Conservation (phyloP, 2,888 invertebrate genomes). For the Sicus ferrugineus region DNA sequence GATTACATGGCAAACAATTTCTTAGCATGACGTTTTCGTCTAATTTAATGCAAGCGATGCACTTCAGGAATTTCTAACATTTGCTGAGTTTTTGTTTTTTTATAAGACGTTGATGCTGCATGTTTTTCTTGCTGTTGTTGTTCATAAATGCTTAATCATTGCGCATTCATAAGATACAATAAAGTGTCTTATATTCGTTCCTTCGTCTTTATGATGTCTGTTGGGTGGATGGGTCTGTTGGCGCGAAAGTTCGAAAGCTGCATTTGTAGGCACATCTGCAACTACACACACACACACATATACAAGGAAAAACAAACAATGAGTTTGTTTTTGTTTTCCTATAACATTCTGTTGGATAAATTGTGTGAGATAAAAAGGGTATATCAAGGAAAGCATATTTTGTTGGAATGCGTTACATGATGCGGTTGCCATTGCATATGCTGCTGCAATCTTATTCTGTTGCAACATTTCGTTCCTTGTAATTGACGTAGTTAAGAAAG, state of each 20-base stretch:
- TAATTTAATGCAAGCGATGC: constrained; percentile 27
- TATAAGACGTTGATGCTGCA: constrained; percentile 7
- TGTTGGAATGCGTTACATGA: background rate
- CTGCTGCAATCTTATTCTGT: background rate
- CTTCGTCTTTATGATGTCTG: background rate
- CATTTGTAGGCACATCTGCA: background rate
- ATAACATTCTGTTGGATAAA: background rate
- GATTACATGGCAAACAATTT: too few species aligned
- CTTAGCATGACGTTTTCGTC: too few species aligned
- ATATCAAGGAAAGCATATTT: background rate
- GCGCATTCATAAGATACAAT: constrained; percentile 30
- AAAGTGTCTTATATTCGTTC: background rate
- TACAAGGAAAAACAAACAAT: background rate
- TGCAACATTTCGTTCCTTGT: background rate
- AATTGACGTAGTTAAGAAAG: background rate
- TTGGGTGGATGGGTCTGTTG: background rate
- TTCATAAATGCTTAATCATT: constrained; percentile 28
- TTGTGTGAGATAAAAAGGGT: too few species aligned
- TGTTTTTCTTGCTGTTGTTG: background rate
- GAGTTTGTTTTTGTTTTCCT: background rate
- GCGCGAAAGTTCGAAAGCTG: constrained; percentile 23
- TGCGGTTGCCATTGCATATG: background rate
- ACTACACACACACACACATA: background rate
- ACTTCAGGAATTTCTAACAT: constrained; percentile 16
- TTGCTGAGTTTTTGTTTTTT: too few species aligned